These are phyloP conservation scores for Pterocles burchelli DNA, from an alignment of 2,113 vertebrate genomes.

Conservation along the genomic window DNA sequence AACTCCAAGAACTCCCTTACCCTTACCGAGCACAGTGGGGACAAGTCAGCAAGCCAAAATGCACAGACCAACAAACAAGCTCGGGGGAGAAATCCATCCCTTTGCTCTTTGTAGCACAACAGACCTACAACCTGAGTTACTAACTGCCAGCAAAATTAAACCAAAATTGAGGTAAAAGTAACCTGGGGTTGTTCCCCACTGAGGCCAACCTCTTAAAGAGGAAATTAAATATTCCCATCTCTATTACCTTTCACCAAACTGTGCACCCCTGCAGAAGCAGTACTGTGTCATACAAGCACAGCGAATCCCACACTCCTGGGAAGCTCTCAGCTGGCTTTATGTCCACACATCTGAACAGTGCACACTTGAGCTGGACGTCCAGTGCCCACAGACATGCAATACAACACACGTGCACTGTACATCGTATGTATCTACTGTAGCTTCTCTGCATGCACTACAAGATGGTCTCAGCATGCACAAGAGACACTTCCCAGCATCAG, in stretches of 20 bases:
- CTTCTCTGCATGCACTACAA: background rate
- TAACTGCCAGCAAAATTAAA: background rate
- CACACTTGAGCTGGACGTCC: background rate
- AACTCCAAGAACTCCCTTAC: background rate
- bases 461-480: background rate
- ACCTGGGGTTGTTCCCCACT: background rate
- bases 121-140: background rate
- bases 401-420: background rate
- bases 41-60: background rate
- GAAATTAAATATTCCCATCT: background rate
- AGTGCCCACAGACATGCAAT: background rate
- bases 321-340: background rate
- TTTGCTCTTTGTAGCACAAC: background rate
- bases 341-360: background rate
- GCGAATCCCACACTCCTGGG: rapidly evolving
- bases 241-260: background rate
- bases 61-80: background rate
- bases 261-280: background rate
- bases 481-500: background rate
- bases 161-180: background rate
- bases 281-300: rapidly evolving
- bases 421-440: rapidly evolving
- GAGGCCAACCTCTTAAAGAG: background rate
- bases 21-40: background rate
- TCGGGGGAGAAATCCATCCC: background rate